Conservation (phyloP, 2,797 vertebrate genomes). For the Gambusia yucatana region DNA sequence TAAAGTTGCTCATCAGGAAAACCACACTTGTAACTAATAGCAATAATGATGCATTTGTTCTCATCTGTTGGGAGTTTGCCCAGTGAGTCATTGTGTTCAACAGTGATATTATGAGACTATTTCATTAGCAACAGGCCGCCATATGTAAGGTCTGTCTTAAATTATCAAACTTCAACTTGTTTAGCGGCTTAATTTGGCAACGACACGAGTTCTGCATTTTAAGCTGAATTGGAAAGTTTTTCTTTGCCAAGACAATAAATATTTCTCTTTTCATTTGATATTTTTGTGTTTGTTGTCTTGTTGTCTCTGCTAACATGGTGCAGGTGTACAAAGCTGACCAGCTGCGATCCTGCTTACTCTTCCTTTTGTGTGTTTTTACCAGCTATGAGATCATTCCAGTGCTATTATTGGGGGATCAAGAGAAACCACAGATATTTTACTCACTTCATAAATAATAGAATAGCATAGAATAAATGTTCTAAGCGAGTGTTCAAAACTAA, state of each 20-base stretch:
- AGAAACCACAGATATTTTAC: not conserved
- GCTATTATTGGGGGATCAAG: not conserved
- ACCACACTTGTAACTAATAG: conserved; percentile 8
- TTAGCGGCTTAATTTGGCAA: not conserved
- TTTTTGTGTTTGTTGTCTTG: not conserved
- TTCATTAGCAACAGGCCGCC: conserved; percentile 11
- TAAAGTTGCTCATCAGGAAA: not conserved
- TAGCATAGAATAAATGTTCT: not conserved
- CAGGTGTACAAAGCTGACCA: not conserved
- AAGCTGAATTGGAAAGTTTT: not conserved
- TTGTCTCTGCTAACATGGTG: not conserved
- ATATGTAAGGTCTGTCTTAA: not conserved
- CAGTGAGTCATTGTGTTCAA: conserved; percentile 1
- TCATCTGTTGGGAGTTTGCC: not conserved
- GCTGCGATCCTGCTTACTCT: not conserved
- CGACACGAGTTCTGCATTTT: not conserved
- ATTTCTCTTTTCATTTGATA: not conserved
- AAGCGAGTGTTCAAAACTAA: not conserved
- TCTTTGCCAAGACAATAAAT: not conserved
- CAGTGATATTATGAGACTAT: conserved; percentile 5
- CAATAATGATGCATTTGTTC: conserved; percentile 14
- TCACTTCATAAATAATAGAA: not conserved
- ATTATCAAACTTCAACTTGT: not conserved
- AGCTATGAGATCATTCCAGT: not conserved
- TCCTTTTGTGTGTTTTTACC: not conserved